phyloP scores from a whole-genome alignment of 2,888 invertebrate species.

The Strigamia transsilvanica region DNA sequence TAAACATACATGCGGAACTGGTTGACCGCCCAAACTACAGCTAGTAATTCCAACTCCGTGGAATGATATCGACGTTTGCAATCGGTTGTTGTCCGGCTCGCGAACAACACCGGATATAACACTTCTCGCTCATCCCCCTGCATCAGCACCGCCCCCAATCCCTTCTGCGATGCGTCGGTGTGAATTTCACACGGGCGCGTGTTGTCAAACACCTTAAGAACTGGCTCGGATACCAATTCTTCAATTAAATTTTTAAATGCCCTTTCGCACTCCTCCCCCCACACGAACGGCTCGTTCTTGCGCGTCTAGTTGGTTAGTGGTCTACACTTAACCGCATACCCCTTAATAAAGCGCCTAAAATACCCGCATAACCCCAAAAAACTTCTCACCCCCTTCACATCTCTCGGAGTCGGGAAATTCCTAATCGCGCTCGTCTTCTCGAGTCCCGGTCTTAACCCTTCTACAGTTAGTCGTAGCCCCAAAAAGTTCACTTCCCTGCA shows the following conservation, averaged over 20 bases:
- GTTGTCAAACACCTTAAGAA: background rate
- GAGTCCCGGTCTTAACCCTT: background rate
- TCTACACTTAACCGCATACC: background rate
- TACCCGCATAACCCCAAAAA: conserved; percentile 40
- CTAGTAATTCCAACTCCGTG: conserved; percentile 54
- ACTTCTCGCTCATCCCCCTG: background rate
- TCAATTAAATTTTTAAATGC: background rate
- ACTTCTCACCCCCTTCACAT: background rate
- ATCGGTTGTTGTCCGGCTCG: background rate
- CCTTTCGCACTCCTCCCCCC: background rate
- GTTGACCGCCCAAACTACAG: conserved; percentile 2
- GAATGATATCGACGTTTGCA: conserved; percentile 39
- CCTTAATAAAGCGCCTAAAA: background rate
- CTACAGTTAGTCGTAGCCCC: background rate
- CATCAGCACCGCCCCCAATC: background rate
- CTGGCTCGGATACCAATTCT: background rate
- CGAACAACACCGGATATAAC: background rate
- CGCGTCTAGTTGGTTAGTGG: background rate
- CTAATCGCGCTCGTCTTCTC: background rate
- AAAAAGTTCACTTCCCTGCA: conserved; percentile 30
- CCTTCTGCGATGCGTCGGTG: background rate
- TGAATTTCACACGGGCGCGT: background rate
- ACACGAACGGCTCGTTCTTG: background rate
- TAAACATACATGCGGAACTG: conserved; percentile 46
- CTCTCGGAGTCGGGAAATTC: background rate